Evolutionary conservation across 2,797 vertebrate species (phyloP), one percentile per base, ranked within the genome.

Genomic region (Melanotaenia pygmaea): DNA sequence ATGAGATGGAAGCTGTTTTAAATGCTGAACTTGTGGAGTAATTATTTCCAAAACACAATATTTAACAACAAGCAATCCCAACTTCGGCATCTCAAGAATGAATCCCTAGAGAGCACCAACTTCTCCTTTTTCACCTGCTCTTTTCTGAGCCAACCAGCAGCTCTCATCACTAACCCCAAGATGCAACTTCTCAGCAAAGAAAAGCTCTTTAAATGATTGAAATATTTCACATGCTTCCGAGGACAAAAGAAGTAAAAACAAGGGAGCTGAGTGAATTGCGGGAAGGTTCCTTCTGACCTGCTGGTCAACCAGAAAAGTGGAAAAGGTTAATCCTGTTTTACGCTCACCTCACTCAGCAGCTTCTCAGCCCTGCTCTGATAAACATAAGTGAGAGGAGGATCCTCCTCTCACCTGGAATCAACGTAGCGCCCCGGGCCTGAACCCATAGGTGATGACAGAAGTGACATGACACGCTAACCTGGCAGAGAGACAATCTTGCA

Each of bases 231-330:
- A 89, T 85, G 77, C 74, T 85, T 53, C 22, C 59, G 2, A 51
- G 60, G 47, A 91, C 88, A 91, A 92, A 90, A 82, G 89, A 68
- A 77, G 76, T 56, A 37, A 80, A 87, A 90, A 89, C 82, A 82
- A 54, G 51, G 20, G 65, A 61, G 68, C 1, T 59, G 77, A 86
- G 63, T 81, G 87, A 86, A 70, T 62, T 58, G 64, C 61, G 43
- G 51, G 74, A 74, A 66, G 56, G 71, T 32, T 64, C 66, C 76
- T 43, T 26, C 58, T 84, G 86, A 88, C 88, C 88, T 59, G 26
- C 32, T 82, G 89, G 87, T 89, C 87, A 88, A 89, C 81, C 91
- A 80, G 86, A 86, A 66, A 81, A 91, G 85, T 83, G 81, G 84
- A 59, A 78, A 51, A 71, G 83, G 89, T 88, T 92, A 91, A 92